Evolutionary conservation across 1,140 invertebrate species (phyloP), one percentile per base, ranked within the genome.

Genomic region (Drosophila arizonae): DNA sequence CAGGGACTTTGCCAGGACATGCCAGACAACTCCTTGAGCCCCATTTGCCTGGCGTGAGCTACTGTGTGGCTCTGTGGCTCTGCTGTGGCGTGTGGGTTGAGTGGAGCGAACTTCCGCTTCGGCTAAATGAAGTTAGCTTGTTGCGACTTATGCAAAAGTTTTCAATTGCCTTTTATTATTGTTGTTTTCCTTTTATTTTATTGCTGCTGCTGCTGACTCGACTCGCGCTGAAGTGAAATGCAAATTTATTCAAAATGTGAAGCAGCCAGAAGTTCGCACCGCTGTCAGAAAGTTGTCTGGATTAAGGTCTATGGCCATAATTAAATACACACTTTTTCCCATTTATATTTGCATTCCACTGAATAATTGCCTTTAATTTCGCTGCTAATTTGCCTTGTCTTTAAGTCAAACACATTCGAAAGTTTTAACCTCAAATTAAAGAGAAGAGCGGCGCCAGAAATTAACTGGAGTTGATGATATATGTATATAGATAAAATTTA

Each of bases 211-310:
- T 70, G 51, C 55, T 70, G 21, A 57, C 51, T 15, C 51, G 24
- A 33, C 57, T 21, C 57, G 13, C 61, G 15, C 71, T 87, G 69
- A 71, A 87, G 82, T 77, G 79, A 87, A 82, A 87, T 87, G 84
- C 80, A 87, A 87, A 87, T 87, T 87, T 87, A 79, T 88, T 79
- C 84, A 87, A 88, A 86, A 86, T 79, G 82, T 73, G 68, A 48
- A 74, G 72, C 55, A 55, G 26, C 63, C 15, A 68, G 81, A 87
- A 87, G 76, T 87, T 87, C 45, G 33, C 67, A 48, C 15, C 64
- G 51, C 46, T 39, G 63, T 50, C 61, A 52, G 65, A 67, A 63
- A 77, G 55, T 75, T 70, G 75, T 70, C 79, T 79, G 69, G 55
- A 68, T 64, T 60, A 76, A 73, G 76, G 76, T 70, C 72, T 57